These are phyloP conservation scores for Homarus americanus DNA, from an alignment of 1,140 invertebrate species.

Conservation along the genomic window DNA sequence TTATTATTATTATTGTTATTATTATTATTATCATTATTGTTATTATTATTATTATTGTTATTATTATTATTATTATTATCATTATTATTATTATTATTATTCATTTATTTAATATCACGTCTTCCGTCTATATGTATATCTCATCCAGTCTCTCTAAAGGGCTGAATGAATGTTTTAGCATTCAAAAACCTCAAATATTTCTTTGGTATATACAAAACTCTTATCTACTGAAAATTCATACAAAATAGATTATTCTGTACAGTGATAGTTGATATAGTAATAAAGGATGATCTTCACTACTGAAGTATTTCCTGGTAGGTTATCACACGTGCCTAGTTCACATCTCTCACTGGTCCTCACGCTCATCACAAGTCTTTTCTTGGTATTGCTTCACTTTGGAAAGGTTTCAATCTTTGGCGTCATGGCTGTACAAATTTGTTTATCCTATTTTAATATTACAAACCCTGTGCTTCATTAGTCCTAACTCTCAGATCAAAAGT, in stretches of 20 bases:
- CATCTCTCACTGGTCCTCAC: background rate
- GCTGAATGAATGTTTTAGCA: slow-evolving; percentile 1
- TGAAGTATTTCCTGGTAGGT: background rate
- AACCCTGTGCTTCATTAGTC: slow-evolving; percentile 41
- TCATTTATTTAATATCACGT: background rate
- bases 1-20: too few species aligned
- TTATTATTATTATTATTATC: too few species aligned
- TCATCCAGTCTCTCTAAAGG: background rate
- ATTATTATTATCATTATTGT: too few species aligned
- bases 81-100: too few species aligned
- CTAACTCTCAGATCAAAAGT: background rate
- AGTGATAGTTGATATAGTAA: slow-evolving; percentile 54
- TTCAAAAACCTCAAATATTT: slow-evolving; percentile 31
- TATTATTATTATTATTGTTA: too few species aligned
- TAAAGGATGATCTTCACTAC: slow-evolving; percentile 46
- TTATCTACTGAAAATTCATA: slow-evolving; percentile 65
- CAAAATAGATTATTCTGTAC: slow-evolving; percentile 69
- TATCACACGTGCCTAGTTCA: background rate
- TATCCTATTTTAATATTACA: slow-evolving; percentile 26
- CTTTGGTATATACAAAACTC: slow-evolving; percentile 55
- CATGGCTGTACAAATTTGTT: slow-evolving; percentile 21
- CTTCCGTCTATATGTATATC: background rate
- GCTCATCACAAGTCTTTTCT: background rate
- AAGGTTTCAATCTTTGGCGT: slow-evolving; percentile 36
- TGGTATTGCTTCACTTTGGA: background rate